These are phyloP conservation scores for Sipha maydis DNA, from an alignment of 2,888 invertebrate genomes.

Conservation along the genomic window DNA sequence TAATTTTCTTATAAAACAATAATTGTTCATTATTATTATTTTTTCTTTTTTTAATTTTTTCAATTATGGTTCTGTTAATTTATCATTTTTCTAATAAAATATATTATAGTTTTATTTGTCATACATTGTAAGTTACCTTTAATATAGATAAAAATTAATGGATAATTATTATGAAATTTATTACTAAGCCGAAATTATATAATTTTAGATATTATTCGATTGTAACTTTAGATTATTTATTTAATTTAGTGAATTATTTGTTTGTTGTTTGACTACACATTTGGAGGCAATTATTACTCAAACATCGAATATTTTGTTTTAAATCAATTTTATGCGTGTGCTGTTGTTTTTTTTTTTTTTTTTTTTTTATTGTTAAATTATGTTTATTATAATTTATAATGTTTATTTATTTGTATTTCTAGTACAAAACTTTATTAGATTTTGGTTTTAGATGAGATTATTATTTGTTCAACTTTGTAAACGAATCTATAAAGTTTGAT, in stretches of 20 bases:
- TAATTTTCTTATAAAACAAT: slow-evolving; percentile 23
- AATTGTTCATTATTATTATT: not conserved
- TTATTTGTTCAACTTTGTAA: slow-evolving; percentile 17
- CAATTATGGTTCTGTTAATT: slow-evolving; percentile 26
- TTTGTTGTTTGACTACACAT: slow-evolving; percentile 43
- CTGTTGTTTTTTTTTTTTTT: slow-evolving; percentile 52
- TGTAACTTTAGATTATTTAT: slow-evolving; percentile 14
- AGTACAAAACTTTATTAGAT: slow-evolving; percentile 44
- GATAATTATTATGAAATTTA: slow-evolving; percentile 6
- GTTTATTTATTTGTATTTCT: slow-evolving; percentile 54
- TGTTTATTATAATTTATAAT: slow-evolving; percentile 51
- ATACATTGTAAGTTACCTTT: slow-evolving; percentile 40
- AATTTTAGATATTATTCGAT: slow-evolving; percentile 16
- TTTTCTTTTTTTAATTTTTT: not conserved
- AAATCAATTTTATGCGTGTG: slow-evolving; percentile 48
- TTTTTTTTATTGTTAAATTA: slow-evolving; percentile 56
- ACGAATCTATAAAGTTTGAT: slow-evolving; percentile 10
- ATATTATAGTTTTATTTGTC: slow-evolving; percentile 18
- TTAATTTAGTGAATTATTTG: slow-evolving; percentile 41
- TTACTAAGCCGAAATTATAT: slow-evolving; percentile 7
- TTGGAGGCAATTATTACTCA: slow-evolving; percentile 8
- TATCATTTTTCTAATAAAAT: slow-evolving; percentile 25
- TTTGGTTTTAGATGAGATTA: slow-evolving; percentile 40
- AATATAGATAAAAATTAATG: slow-evolving; percentile 16
- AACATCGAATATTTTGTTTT: slow-evolving; percentile 48